A percentile compares a stretch with the other conserved stretches of the same genome.
phyloP scores from a whole-genome alignment of 1,140 invertebrate species.

The Prorops nasuta region DNA sequence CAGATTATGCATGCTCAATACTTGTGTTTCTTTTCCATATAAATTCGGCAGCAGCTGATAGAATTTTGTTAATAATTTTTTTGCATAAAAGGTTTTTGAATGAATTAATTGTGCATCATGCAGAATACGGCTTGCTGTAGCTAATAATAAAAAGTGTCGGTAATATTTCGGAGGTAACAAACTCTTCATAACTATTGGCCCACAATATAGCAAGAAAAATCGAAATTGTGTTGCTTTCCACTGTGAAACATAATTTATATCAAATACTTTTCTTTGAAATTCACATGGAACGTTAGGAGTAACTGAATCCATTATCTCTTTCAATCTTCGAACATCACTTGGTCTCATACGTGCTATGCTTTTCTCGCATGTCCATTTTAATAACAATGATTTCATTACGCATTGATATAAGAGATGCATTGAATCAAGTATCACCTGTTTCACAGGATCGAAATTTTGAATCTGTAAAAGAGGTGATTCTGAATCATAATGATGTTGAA shows the following conservation, averaged over 20 bases:
- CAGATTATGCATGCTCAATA: conserved; percentile 7
- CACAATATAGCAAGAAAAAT: conserved; percentile 24
- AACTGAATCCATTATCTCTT: conserved; percentile 3
- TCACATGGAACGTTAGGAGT: conserved; percentile 10
- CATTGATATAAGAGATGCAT: conserved; percentile 25
- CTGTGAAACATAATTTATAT: background rate
- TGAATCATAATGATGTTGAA: conserved; percentile 20
- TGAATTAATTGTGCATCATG: conserved; percentile 2
- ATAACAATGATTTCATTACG: conserved; percentile 16
- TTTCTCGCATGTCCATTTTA: conserved; percentile 14
- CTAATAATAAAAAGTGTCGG: conserved; percentile 21
- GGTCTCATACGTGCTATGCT: too few relatives aligned
- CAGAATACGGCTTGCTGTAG: conserved; percentile 13
- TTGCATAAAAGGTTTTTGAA: conserved; percentile 1
- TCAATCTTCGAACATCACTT: background rate
- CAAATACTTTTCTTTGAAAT: conserved; percentile 13
- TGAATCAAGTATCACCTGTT: conserved; percentile 14
- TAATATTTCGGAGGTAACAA: conserved; percentile 11
- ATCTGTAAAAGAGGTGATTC: conserved; percentile 17
- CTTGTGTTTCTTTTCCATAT: conserved; percentile 2
- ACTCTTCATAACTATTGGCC: conserved; percentile 8
- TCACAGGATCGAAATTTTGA: conserved; percentile 14
- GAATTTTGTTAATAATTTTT: background rate
- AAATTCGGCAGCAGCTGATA: background rate
- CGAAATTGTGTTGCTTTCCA: conserved; percentile 23